phyloP scores from a whole-genome alignment of 2,888 invertebrate species.

The Dolomedes plantarius region DNA sequence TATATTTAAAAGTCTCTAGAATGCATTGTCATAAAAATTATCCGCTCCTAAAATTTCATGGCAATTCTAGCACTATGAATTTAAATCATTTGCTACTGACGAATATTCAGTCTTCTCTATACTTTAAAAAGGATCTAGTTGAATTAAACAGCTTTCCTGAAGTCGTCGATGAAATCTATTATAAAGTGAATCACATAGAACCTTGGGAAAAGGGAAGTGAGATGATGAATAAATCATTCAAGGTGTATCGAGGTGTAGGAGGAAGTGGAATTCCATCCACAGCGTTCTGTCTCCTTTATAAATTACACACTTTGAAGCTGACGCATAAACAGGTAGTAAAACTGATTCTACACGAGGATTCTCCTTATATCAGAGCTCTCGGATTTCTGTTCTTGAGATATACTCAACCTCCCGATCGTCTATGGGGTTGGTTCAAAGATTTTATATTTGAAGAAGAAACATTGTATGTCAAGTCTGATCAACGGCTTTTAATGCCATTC shows the following conservation, averaged over 20 bases:
- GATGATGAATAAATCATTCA: background rate
- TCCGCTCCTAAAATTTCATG: conserved; percentile 1
- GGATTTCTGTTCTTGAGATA: conserved; percentile 88
- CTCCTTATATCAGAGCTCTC: conserved; percentile 96
- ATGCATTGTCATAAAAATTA: background rate
- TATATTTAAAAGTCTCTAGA: too few relatives aligned
- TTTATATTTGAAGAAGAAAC: conserved; percentile 98
- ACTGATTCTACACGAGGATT: conserved; percentile 94
- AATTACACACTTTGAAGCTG: conserved; percentile 94
- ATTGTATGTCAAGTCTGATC: conserved; percentile 97
- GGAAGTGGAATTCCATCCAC: conserved; percentile 99
- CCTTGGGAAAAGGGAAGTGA: conserved; percentile 95
- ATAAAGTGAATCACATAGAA: conserved; percentile 86
- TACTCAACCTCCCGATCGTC: conserved; percentile 94
- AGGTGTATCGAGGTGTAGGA: conserved; percentile 88
- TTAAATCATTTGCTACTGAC: conserved; percentile 97
- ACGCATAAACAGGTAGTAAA: conserved; percentile 98
- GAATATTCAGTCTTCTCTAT: conserved; percentile 96
- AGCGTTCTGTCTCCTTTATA: conserved; percentile 97
- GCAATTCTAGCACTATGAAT: conserved; percentile 84
- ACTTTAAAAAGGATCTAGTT: conserved; percentile 97
- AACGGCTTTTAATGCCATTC: conserved; percentile 93
- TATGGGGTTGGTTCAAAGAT: conserved; percentile 97
- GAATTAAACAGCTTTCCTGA: conserved; percentile 99
- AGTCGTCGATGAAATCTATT: conserved; percentile 99